These are phyloP conservation scores for Samia ricini DNA, from an alignment of 1,140 invertebrate species.

Conservation along the genomic window DNA sequence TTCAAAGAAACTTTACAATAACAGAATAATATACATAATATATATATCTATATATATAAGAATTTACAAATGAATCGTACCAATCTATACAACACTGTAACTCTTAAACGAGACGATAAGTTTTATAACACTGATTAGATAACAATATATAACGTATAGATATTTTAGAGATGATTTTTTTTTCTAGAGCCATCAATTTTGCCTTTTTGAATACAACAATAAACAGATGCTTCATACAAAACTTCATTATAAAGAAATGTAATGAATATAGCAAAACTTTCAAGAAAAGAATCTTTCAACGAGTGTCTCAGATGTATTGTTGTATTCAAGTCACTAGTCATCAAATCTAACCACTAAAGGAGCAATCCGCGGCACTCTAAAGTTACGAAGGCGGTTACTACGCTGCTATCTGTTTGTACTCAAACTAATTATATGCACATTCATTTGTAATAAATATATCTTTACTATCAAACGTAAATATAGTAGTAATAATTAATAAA, in stretches of 20 bases:
- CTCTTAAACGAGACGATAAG: constrained; percentile 75
- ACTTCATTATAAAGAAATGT: neutral
- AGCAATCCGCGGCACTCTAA: constrained; percentile 62
- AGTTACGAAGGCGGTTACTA: constrained; percentile 65
- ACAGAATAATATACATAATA: constrained; percentile 76
- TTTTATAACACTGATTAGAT: constrained; percentile 70
- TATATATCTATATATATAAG: too few species aligned
- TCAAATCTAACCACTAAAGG: constrained; percentile 66
- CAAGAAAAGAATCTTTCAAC: neutral
- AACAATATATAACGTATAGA: constrained; percentile 65
- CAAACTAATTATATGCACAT: constrained; percentile 9
- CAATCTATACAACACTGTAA: constrained; percentile 76
- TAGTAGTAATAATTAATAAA: too few species aligned
- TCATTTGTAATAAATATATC: too few species aligned
- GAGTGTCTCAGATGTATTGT: constrained; percentile 32
- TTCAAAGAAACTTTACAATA: constrained; percentile 74
- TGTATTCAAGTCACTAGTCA: constrained; percentile 53
- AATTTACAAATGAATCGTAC: constrained; percentile 73
- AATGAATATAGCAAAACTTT: too few species aligned
- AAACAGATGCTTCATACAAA: neutral
- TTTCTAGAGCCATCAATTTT: constrained; percentile 62
- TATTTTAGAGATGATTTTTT: constrained; percentile 51
- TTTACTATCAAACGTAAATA: too few species aligned
- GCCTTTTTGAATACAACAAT: constrained; percentile 57
- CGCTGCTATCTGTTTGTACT: constrained; percentile 53